These are phyloP conservation scores for Scaptomyza caliginosa DNA, from an alignment of 2,888 invertebrate genomes.

Conservation along the genomic window DNA sequence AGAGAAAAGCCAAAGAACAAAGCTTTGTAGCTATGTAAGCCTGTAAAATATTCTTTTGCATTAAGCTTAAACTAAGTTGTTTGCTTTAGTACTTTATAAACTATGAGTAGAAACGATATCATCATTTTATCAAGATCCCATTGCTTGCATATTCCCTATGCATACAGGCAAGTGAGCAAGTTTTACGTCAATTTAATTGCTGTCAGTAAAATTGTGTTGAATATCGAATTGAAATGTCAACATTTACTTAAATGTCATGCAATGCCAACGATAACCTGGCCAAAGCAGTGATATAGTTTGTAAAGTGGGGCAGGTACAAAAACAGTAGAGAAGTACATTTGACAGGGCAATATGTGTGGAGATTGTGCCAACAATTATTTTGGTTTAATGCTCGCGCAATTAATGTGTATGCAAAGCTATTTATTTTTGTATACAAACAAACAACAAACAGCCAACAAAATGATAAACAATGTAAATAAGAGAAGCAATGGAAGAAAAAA, in stretches of 20 bases:
- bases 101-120: too few relatives aligned
- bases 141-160: too few relatives aligned
- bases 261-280: conserved; percentile 19
- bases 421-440: conserved; percentile 41
- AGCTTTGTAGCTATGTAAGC: neutral
- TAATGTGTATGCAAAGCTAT: conserved; percentile 48
- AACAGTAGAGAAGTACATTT: neutral
- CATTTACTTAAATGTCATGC: conserved; percentile 52
- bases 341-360: conserved; percentile 39
- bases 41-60: too few relatives aligned
- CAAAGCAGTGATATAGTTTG: neutral
- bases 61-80: too few relatives aligned
- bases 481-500: neutral
- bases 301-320: neutral
- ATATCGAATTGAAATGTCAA: conserved; percentile 57
- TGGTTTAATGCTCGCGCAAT: conserved; percentile 33
- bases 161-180: too few relatives aligned
- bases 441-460: conserved; percentile 13
- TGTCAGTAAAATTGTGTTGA: conserved; percentile 33
- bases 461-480: conserved; percentile 9
- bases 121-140: neutral
- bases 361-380: conserved; percentile 40
- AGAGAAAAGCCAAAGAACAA: too few relatives aligned
- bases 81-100: too few relatives aligned
- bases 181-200: conserved; percentile 31